These are phyloP conservation scores for Egretta garzetta DNA, from an alignment of 2,113 vertebrate species.

Conservation along the genomic window DNA sequence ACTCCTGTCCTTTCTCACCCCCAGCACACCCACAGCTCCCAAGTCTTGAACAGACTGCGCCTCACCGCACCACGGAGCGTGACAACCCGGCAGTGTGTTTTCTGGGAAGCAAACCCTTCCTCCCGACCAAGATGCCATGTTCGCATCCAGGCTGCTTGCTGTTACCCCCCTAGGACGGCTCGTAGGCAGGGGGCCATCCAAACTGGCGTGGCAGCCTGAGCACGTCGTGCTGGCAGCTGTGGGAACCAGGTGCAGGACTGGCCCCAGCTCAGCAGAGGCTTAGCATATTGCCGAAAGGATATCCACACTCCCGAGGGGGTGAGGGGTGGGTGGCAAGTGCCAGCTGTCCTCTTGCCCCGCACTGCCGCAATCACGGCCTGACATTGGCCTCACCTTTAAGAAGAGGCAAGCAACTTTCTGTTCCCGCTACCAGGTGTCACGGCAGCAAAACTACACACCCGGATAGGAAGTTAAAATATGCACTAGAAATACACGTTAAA, in stretches of 20 bases:
- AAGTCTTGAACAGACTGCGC: no score
- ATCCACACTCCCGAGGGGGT: neutral
- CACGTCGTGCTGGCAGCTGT: neutral
- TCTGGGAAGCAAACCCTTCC: neutral
- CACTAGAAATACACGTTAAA: neutral
- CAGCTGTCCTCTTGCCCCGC: neutral
- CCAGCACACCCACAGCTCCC: accelerated
- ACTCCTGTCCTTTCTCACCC: neutral
- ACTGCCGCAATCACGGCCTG: neutral
- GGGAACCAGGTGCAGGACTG: neutral
- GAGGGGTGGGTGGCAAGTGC: neutral
- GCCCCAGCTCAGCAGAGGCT: neutral
- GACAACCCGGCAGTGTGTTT: neutral
- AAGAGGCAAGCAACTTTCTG: neutral
- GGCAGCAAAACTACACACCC: neutral
- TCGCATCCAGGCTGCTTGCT: neutral
- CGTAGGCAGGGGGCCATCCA: accelerated
- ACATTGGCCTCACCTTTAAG: neutral
- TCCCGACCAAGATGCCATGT: accelerated
- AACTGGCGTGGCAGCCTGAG: accelerated
- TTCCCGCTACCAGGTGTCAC: neutral
- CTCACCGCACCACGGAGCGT: accelerated
- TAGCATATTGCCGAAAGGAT: neutral
- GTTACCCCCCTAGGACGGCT: accelerated
- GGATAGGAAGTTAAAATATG: neutral